phyloP scores from a whole-genome alignment of 2,888 invertebrate genomes.

The Gerris lacustris region DNA sequence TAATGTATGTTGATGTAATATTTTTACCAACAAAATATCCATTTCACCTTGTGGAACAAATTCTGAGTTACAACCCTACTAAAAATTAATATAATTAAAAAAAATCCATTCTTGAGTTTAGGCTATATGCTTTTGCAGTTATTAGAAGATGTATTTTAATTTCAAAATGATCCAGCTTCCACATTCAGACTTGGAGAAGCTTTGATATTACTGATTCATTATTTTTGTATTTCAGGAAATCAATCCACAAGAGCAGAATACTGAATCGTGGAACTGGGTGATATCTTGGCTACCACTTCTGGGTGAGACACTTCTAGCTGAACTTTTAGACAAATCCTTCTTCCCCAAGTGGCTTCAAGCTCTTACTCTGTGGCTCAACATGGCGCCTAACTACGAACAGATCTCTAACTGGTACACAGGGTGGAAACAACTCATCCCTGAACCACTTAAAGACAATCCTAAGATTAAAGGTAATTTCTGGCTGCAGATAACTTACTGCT shows the following conservation, averaged over 20 bases:
- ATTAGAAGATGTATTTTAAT: too few relatives aligned
- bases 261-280: constrained; percentile 88
- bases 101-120: too few relatives aligned
- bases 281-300: constrained; percentile 85
- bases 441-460: constrained; percentile 43
- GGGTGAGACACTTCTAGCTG: constrained; percentile 66
- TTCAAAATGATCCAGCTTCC: too few relatives aligned
- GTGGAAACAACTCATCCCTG: constrained; percentile 47
- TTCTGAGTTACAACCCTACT: too few relatives aligned
- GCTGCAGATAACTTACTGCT: too few relatives aligned
- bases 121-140: too few relatives aligned
- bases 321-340: constrained; percentile 73
- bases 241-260: constrained; percentile 23
- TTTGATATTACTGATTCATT: not conserved
- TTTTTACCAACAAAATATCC: too few relatives aligned
- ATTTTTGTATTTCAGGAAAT: constrained; percentile 15
- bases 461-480: constrained; percentile 41
- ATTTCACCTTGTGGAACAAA: too few relatives aligned
- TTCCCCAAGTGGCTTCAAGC: constrained; percentile 87
- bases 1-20: too few relatives aligned
- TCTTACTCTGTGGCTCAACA: constrained; percentile 78
- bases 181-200: too few relatives aligned
- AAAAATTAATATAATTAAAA: too few relatives aligned
- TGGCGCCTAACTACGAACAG: constrained; percentile 77
- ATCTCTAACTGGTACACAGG: constrained; percentile 73